Percentiles rank a stretch among this genome's conserved stretches.
phyloP scores from a whole-genome alignment of 2,113 vertebrate genomes.

The Tragelaphus strepsiceros region DNA sequence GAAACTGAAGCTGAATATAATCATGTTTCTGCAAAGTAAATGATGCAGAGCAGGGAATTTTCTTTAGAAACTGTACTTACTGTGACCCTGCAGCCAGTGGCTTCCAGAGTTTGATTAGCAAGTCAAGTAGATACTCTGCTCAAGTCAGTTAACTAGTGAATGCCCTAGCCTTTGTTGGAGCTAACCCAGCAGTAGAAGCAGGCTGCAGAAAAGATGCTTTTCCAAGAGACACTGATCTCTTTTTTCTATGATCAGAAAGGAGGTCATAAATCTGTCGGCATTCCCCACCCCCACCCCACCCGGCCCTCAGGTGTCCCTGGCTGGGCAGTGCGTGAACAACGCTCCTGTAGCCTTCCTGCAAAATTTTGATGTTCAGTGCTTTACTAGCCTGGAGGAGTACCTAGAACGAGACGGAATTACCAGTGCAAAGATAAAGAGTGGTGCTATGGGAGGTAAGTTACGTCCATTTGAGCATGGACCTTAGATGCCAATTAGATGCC shows the following conservation, averaged over 20 bases:
- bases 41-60: background rate
- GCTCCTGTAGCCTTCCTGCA: constrained; percentile 89
- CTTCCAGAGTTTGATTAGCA: background rate
- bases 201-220: background rate
- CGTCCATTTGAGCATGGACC: too few relatives aligned
- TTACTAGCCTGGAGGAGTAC: constrained; percentile 70
- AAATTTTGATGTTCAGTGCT: constrained; percentile 82
- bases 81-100: background rate
- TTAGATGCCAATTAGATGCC: background rate
- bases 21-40: background rate
- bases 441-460: constrained; percentile 69
- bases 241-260: background rate
- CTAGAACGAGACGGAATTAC: background rate
- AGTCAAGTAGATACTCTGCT: background rate
- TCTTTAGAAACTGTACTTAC: background rate
- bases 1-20: background rate
- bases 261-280: rapidly evolving
- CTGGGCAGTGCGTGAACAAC: constrained; percentile 83
- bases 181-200: background rate
- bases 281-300: too few relatives aligned
- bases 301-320: constrained; percentile 78
- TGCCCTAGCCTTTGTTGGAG: too few relatives aligned
- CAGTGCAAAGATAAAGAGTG: constrained; percentile 34
- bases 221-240: rapidly evolving
- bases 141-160: rapidly evolving